Evolutionary conservation across 1,140 invertebrate genomes (phyloP).

Genomic region (Drosophila teissieri): DNA sequence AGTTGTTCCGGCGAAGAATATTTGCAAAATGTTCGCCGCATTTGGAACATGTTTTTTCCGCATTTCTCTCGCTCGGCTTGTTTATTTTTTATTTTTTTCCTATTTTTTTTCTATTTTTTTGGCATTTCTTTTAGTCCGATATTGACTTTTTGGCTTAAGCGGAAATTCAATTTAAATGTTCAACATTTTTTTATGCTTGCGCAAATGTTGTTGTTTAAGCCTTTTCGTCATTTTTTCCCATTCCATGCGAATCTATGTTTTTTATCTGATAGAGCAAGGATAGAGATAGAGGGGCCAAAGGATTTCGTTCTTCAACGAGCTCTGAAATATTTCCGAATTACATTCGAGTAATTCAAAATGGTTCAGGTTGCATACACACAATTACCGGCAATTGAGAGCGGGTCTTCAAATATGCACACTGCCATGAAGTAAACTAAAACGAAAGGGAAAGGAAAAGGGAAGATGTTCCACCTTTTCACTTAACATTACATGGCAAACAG

Average conservation of each 20-base stretch:
- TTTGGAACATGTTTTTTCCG: conserved; percentile 36
- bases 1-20: conserved; percentile 15
- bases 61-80: background rate
- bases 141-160: conserved; percentile 58
- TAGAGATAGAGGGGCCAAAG: no score
- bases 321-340: conserved; percentile 6
- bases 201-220: conserved; percentile 13
- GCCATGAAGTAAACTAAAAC: background rate
- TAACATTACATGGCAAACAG: background rate
- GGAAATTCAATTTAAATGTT: conserved; percentile 65
- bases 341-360: background rate
- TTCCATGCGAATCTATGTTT: background rate
- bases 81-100: background rate
- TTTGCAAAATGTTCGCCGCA: conserved; percentile 43
- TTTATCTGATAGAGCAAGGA: background rate
- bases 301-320: background rate
- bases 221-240: conserved; percentile 12
- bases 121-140: conserved; percentile 8
- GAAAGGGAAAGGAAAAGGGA: background rate
- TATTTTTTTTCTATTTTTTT: conserved; percentile 1
- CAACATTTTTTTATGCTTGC: conserved; percentile 2
- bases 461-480: background rate
- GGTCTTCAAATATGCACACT: conserved; percentile 23
- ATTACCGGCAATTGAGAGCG: conserved; percentile 8
- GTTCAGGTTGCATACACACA: background rate